Base-by-base conservation (phyloP, 2,113 vertebrate genomes). In the Neomonachus schauinslandi region DNA sequence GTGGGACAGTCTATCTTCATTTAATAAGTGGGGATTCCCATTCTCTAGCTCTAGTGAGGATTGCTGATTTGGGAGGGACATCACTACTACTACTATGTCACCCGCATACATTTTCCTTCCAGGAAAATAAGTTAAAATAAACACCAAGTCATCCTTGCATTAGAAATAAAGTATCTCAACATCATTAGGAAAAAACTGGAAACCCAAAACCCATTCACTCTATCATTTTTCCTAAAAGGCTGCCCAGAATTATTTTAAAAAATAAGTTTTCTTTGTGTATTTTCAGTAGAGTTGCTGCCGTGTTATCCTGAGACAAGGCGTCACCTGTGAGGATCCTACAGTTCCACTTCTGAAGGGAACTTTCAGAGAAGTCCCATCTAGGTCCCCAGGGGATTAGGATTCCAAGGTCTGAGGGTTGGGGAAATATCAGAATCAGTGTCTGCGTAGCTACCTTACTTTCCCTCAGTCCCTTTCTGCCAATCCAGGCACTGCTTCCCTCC, bases 131-230 rank as follows among this genome's bases (percentile, higher is more conserved):
- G 10, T 46, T 57, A 80, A 90, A 76, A 53, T 42, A 33, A 88
- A 88, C 3, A 42, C 13, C 19, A 57, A 39, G 0, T 36, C 51
- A 92, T 82, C 15, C 26, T 76, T 94, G 13, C 0, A 7, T 51
- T 67, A 63, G 39, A 95, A 86, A 95, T 7, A 89, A 57, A 69
- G 3, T 55, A 76, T 76, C 82, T 87, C 10, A 39, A 42, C 28
- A 19, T 33, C n/a, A 7, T 89, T 80, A 55, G 18, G 57, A 10
- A 84, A 69, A 89, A 49, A 36, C 8, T 65, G 31, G 18, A 95
- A 65, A 24, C 9, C 80, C 1, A 61, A 69, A 65, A 71, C 12
- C 24, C 19, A 6, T 55, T 74, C 9, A 42, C 28, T 5, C 11
- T 71, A 39, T n/a, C 24, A 26, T 77, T n/a, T 39, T 19, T 53